Base-by-base conservation (phyloP, 2,797 vertebrate genomes). In the Gephyroberyx darwinii region DNA sequence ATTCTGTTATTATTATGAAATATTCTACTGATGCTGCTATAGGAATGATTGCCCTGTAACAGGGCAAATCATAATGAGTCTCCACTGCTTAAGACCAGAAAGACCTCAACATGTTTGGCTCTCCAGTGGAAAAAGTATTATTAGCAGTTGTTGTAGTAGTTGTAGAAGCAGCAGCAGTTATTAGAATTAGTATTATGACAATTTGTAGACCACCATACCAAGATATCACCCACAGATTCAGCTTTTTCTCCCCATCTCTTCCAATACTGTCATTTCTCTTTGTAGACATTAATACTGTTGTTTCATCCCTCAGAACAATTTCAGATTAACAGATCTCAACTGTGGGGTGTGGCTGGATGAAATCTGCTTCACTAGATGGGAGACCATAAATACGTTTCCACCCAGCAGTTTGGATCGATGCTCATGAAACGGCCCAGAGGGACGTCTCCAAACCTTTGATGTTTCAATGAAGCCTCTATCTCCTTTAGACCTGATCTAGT, bases 401-500 rank as follows among this genome's bases (percentile, higher is more conserved):
- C 78, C 78, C 68, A 75, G 76, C 66, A 52, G 57, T 83, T 80
- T 75, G 65, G 17, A 88, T 89, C 83, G 65, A 88, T 91, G 64
- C 81, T 76, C 47, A 20, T 83, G 77, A 80, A 86, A 68, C 31
- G 6, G 84, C 85, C 89, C 83, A 59, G 41, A 73, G 88, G 88
- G 83, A 82, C 71, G 53, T 82, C 59, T 71, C 26, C 62, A 69
- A 84, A 66, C 75, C 79, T 90, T 88, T 91, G 83, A 91, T 87
- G 83, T 82, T 85, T 71, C 69, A 77, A 84, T 81, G 63, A 89
- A 90, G 82, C 86, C 80, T 80, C 75, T 53, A 78, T 90, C 65
- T 50, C 76, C 83, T 80, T 75, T 72, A 31, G 19, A 63, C 69
- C 75, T 61, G 56, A 85, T 82, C 86, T 73, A 82, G 81, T 78